phyloP scores from a whole-genome alignment of 2,888 invertebrate genomes.

The Laspeyria flexula region DNA sequence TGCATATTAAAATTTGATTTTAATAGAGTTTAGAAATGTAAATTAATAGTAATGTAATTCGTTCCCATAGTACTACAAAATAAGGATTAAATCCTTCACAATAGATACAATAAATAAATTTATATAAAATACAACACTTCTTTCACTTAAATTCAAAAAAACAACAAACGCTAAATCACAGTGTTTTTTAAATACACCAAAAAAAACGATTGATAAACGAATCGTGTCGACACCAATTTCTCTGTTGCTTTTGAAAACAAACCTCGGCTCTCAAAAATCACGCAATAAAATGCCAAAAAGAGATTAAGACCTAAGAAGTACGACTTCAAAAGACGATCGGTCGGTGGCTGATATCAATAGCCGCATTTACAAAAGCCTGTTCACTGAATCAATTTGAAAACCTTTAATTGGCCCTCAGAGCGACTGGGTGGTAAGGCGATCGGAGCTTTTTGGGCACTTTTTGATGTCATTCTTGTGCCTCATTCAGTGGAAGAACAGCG shows the following conservation, averaged over 20 bases:
- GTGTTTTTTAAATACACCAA: not conserved
- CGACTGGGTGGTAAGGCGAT: slow-evolving; percentile 59
- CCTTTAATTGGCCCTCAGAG: slow-evolving; percentile 77
- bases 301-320: slow-evolving; percentile 31
- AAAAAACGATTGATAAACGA: not conserved
- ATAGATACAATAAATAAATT: too few species aligned
- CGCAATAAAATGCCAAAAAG: slow-evolving; percentile 30
- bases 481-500: too few species aligned
- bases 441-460: slow-evolving; percentile 69
- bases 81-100: too few species aligned
- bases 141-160: not conserved
- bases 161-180: not conserved
- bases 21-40: too few species aligned
- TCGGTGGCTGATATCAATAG: slow-evolving; percentile 66
- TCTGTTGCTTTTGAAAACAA: slow-evolving; percentile 34
- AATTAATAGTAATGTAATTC: too few species aligned
- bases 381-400: slow-evolving; percentile 76
- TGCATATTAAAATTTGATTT: too few species aligned
- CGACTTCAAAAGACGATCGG: slow-evolving; percentile 66
- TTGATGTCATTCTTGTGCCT: not conserved
- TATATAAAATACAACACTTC: too few species aligned
- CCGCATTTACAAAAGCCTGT: slow-evolving; percentile 67
- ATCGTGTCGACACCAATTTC: slow-evolving; percentile 31
- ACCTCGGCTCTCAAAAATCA: slow-evolving; percentile 29
- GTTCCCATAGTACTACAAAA: too few species aligned